Evolutionary conservation across 2,888 invertebrate species (phyloP).

Genomic region (Margaritifera margaritifera): DNA sequence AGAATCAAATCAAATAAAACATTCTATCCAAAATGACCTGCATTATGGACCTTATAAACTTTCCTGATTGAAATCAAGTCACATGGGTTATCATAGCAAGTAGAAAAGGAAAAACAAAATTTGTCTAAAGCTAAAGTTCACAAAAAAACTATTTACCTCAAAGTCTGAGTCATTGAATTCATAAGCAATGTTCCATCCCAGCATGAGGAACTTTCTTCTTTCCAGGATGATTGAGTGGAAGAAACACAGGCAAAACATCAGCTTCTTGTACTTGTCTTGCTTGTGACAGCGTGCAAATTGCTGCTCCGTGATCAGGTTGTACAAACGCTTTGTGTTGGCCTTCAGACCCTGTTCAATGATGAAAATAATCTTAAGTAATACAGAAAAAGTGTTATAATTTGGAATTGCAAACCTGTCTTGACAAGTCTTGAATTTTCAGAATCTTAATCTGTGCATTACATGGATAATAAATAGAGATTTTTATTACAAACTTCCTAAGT

Average conservation of each 20-base stretch:
- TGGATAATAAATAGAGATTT: no score
- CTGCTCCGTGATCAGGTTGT: slow-evolving; percentile 84
- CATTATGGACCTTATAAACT: no score
- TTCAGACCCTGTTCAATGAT: slow-evolving; percentile 80
- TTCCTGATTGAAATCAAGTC: no score
- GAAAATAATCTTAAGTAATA: not conserved
- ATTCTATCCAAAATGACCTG: no score
- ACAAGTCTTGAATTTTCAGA: no score
- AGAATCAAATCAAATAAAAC: no score
- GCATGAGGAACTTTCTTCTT: slow-evolving; percentile 87
- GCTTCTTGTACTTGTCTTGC: slow-evolving; percentile 80
- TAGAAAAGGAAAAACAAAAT: not conserved
- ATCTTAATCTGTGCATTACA: no score
- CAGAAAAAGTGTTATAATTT: no score
- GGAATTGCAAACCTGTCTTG: no score
- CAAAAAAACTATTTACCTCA: slow-evolving; percentile 77
- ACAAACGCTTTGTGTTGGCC: slow-evolving; percentile 89
- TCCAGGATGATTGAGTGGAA: slow-evolving; percentile 90
- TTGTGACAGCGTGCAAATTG: slow-evolving; percentile 82
- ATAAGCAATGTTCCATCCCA: slow-evolving; percentile 92
- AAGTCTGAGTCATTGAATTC: slow-evolving; percentile 94
- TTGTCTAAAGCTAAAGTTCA: not conserved
- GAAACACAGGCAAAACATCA: slow-evolving; percentile 87
- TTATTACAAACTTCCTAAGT: no score
- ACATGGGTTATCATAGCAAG: no score